These are phyloP conservation scores for Chaenocephalus aceratus DNA, from an alignment of 2,113 vertebrate species.

Conservation along the genomic window DNA sequence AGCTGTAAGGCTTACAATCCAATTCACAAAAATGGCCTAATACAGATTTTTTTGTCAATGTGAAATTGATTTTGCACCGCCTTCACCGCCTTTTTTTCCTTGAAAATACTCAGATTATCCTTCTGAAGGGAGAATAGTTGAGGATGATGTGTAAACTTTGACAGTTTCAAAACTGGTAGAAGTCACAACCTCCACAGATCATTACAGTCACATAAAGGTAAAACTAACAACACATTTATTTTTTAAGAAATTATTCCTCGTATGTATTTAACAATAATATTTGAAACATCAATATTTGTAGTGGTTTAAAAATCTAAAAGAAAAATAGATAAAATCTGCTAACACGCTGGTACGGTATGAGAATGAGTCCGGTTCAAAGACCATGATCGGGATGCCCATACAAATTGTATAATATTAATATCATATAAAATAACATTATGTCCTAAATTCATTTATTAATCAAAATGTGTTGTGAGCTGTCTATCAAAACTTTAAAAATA, in stretches of 20 bases:
- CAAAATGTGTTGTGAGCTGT: too few relatives aligned
- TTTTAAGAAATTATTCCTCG: background rate
- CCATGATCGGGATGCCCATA: background rate
- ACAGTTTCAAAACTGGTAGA: background rate
- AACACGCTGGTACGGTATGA: background rate
- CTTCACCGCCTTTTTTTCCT: background rate
- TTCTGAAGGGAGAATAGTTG: background rate
- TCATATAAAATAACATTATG: too few relatives aligned
- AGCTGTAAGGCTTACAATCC: constrained; percentile 6
- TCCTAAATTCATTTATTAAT: too few relatives aligned
- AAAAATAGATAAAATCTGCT: background rate
- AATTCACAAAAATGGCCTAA: constrained; percentile 17
- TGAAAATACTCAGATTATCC: constrained; percentile 10
- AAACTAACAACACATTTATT: background rate
- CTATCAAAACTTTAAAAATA: background rate
- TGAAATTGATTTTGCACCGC: constrained; percentile 19
- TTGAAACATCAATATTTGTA: background rate
- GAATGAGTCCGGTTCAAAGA: background rate
- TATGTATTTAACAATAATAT: background rate
- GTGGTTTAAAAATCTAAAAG: too few relatives aligned
- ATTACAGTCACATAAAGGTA: background rate
- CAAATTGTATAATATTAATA: background rate
- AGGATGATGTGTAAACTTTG: background rate
- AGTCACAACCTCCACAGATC: background rate
- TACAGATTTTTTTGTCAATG: constrained; percentile 1